phyloP scores from a whole-genome alignment of 2,797 vertebrate genomes.

The Gymnothorax javanicus region DNA sequence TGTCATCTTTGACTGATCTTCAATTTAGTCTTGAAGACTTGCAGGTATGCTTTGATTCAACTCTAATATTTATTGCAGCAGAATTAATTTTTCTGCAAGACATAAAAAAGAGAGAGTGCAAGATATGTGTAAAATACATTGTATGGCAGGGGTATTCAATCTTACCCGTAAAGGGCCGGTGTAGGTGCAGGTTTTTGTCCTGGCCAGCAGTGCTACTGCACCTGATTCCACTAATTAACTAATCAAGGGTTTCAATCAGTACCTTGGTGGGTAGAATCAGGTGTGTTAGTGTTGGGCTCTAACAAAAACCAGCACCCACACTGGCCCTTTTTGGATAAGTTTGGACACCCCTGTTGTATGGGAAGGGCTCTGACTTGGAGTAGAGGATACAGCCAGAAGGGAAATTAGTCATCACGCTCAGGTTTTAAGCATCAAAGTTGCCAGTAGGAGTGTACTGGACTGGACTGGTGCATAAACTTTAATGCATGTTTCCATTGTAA shows the following conservation, averaged over 20 bases:
- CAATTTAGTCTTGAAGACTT: not conserved
- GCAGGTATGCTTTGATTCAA: not conserved
- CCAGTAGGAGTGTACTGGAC: not conserved
- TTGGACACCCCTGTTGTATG: too few relatives aligned
- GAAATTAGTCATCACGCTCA: slow-evolving; percentile 56
- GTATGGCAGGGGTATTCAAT: too few relatives aligned
- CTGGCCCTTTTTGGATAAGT: too few relatives aligned
- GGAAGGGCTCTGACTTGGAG: slow-evolving; percentile 38
- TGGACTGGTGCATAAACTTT: not conserved
- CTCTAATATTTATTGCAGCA: slow-evolving; percentile 52
- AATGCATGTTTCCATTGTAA: not conserved
- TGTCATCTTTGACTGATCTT: not conserved
- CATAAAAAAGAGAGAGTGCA: slow-evolving; percentile 50
- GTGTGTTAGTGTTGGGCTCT: too few relatives aligned
- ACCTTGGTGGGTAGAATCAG: too few relatives aligned
- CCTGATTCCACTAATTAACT: too few relatives aligned
- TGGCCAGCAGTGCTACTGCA: too few relatives aligned
- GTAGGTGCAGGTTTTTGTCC: too few relatives aligned
- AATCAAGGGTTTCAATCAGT: too few relatives aligned
- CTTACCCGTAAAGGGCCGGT: too few relatives aligned
- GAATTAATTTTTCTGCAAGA: slow-evolving; percentile 39
- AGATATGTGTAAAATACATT: slow-evolving; percentile 56
- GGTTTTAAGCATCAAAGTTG: slow-evolving; percentile 64
- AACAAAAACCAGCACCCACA: too few relatives aligned
- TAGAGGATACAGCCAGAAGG: slow-evolving; percentile 53